Conservation (phyloP, 2,113 vertebrate species). For the Megaleporinus macrocephalus region DNA sequence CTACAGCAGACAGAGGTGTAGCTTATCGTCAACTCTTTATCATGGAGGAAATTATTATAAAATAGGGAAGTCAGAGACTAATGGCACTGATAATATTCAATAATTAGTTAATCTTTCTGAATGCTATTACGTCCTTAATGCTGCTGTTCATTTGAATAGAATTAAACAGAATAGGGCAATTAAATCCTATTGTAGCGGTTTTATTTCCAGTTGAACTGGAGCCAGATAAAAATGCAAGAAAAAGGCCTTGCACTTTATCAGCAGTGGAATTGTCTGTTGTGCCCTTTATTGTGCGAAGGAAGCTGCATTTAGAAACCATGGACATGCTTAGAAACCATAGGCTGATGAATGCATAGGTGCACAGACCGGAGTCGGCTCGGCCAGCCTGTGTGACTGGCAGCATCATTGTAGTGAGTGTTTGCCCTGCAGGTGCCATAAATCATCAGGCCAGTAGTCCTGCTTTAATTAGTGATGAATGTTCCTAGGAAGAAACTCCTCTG, state of each 20-base stretch:
- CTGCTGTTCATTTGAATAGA: not conserved
- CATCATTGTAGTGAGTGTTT: not conserved
- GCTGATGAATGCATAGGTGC: not conserved
- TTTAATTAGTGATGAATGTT: conserved; percentile 12
- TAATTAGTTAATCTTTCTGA: conserved; percentile 16
- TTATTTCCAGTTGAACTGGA: not conserved
- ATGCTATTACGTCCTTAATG: conserved; percentile 8
- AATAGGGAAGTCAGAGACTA: not conserved
- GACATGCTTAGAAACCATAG: not conserved
- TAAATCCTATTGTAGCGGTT: not conserved
- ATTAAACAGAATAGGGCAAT: conserved; percentile 4
- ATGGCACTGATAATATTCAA: conserved; percentile 12
- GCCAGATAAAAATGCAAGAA: not conserved
- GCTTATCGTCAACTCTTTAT: conserved; percentile 8
- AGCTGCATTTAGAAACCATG: not conserved
- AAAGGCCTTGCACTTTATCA: not conserved
- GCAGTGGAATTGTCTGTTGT: not conserved
- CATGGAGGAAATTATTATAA: not conserved
- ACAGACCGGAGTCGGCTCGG: not conserved
- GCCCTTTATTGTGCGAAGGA: not conserved
- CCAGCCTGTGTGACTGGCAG: not conserved
- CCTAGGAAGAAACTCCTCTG: not conserved
- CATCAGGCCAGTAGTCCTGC: conserved; percentile 4
- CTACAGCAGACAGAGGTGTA: not conserved
- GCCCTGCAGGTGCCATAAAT: conserved; percentile 12